phyloP scores from a whole-genome alignment of 2,888 invertebrate genomes.

The Netelia melanura region DNA sequence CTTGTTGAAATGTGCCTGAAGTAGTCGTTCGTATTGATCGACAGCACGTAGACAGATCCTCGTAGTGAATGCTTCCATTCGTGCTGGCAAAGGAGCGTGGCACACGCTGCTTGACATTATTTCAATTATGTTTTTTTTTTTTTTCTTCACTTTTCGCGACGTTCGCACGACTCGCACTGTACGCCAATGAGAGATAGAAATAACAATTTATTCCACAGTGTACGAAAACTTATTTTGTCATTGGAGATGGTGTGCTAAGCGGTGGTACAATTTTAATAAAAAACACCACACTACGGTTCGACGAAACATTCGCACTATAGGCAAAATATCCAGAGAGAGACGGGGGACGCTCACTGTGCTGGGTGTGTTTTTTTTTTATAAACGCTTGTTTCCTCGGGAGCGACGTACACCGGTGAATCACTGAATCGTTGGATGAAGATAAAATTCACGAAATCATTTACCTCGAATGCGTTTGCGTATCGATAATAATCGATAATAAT shows the following conservation, averaged over 20 bases:
- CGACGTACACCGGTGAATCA: background rate
- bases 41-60: constrained; percentile 87
- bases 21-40: constrained; percentile 88
- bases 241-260: too few relatives aligned
- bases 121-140: background rate
- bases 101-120: constrained; percentile 84
- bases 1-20: constrained; percentile 87
- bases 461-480: background rate
- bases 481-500: too few relatives aligned
- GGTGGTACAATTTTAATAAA: background rate
- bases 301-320: background rate
- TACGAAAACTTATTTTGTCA: too few relatives aligned
- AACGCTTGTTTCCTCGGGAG: background rate
- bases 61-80: constrained; percentile 85
- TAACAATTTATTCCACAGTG: background rate
- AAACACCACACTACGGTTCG: background rate
- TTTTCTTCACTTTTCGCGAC: background rate
- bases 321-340: background rate
- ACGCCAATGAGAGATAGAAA: background rate
- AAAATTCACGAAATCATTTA: background rate
- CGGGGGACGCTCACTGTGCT: background rate
- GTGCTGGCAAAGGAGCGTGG: constrained; percentile 82
- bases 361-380: background rate
- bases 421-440: background rate
- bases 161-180: background rate